phyloP scores from a whole-genome alignment of 2,888 invertebrate species.

The Pammene fasciana region DNA sequence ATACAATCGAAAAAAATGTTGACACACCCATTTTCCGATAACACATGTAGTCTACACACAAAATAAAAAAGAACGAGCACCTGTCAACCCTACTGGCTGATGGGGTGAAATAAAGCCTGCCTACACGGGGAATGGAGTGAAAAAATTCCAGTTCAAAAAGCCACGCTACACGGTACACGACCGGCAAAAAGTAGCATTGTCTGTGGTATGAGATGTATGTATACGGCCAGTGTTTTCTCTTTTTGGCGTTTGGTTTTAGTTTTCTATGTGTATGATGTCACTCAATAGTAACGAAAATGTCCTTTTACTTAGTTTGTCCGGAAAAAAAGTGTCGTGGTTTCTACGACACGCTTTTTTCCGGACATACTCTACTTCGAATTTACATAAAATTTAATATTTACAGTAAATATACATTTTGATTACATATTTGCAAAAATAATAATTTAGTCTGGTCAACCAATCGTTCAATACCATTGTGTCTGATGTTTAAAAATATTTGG shows the following conservation, averaged over 20 bases:
- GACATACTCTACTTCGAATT: too few species aligned
- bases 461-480: too few species aligned
- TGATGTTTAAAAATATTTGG: too few species aligned
- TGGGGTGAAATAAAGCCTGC: slow-evolving; percentile 70
- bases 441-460: too few species aligned
- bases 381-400: neutral
- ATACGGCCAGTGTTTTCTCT: slow-evolving; percentile 46
- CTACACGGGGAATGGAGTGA: slow-evolving; percentile 73
- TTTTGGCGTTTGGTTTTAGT: slow-evolving; percentile 42
- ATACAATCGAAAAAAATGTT: neutral
- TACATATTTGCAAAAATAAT: neutral
- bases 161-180: slow-evolving; percentile 56
- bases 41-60: slow-evolving; percentile 1
- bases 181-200: slow-evolving; percentile 73
- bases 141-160: slow-evolving; percentile 81
- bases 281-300: neutral
- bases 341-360: too few species aligned
- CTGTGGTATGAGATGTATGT: slow-evolving; percentile 56
- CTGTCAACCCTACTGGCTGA: slow-evolving; percentile 64
- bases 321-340: too few species aligned
- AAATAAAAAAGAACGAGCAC: slow-evolving; percentile 12
- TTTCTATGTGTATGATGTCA: slow-evolving; percentile 32
- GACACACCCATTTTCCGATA: slow-evolving; percentile 14
- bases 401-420: neutral
- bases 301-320: too few species aligned